phyloP scores from a whole-genome alignment of 2,797 vertebrate species.

The Sylvia borin region DNA sequence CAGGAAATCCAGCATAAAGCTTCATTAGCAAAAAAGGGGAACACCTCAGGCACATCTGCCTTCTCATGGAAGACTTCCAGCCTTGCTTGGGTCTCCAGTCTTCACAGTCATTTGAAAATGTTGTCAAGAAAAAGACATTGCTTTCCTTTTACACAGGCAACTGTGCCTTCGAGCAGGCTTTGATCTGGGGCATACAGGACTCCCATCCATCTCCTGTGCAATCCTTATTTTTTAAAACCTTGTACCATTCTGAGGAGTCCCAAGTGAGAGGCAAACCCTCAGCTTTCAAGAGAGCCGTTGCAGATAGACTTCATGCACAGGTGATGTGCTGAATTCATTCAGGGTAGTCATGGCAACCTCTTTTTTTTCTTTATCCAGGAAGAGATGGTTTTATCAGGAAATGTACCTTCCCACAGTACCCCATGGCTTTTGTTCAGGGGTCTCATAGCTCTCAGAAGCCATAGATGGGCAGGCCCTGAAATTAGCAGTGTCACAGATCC shows the following conservation, averaged over 20 bases:
- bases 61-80: not conserved
- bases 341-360: not conserved
- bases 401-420: not conserved
- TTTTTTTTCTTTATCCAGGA: not conserved
- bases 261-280: not conserved
- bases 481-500: not conserved
- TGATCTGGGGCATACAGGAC: not conserved
- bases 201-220: not conserved
- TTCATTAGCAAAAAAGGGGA: not conserved
- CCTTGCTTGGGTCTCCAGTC: not conserved
- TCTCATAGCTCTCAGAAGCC: not conserved
- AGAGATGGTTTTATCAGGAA: not conserved
- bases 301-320: not conserved
- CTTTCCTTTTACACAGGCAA: not conserved
- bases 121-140: not conserved
- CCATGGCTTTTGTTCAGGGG: not conserved
- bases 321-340: conserved; percentile 1
- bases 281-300: not conserved
- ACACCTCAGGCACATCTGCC: not conserved
- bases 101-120: not conserved
- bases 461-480: not conserved
- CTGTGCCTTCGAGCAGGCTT: not conserved
- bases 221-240: not conserved
- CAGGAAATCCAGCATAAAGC: not conserved
- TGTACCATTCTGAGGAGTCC: not conserved